Base-by-base conservation (phyloP, 1,140 invertebrate species). In the Drosophila sp. region DNA sequence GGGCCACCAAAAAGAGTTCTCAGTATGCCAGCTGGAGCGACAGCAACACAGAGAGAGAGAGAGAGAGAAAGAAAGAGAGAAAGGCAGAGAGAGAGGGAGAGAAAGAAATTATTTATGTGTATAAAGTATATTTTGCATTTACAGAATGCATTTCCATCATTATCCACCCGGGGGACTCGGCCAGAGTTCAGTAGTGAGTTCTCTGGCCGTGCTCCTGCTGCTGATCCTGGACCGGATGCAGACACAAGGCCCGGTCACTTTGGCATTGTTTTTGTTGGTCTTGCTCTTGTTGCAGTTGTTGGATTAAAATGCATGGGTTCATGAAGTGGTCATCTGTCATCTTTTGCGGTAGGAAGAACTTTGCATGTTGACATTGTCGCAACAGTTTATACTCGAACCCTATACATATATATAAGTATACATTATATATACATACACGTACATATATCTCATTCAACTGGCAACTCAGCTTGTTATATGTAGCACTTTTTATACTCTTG, bases 291-390 rank as follows among this genome's bases (percentile, higher is more conserved):
- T 66, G 66, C 50, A 50, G 50, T 64, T 27, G 47, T n/a, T 55
- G 80, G 85, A 89, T 89, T 89, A 89, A 89, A 89, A 89, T 89
- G 80, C 84, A 89, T 89, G 85, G 85, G 84, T 89, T 89, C 84
- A 89, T 89, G 85, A 89, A 89, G 84, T 89, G 85, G 84, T 89
- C 84, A 89, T 89, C 84, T 89, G 84, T 89, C 84, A 89, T 89
- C 84, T 89, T 50, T 89, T 89, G 84, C 80, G 84, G 85, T 83
- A 84, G 80, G 85, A 89, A 89, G 84, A 90, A 84, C 68, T 90
- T 89, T 74, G 80, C 85, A 89, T 89, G 84, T 89, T 89, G 84
- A 89, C 84, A 89, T 89, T 89, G 84, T 87, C 84, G 84, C 80
- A 84, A 89, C 84, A 87, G 84, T 89, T 87, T 87, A 89, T 87